Conservation (phyloP, 64 coral and sea anemone genomes). For the Montipora cactus region DNA sequence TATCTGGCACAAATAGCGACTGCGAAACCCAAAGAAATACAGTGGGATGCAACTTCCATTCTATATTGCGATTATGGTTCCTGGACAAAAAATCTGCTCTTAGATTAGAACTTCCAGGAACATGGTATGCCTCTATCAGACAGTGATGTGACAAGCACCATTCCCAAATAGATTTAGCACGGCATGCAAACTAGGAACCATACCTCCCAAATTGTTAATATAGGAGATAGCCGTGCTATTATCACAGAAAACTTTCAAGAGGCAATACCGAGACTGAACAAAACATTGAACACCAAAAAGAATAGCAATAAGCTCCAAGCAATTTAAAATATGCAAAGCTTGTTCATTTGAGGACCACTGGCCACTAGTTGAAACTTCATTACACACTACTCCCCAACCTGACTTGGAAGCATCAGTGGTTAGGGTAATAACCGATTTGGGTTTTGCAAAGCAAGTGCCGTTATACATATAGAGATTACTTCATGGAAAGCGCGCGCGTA, state of each 20-base stretch:
- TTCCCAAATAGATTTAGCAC: constrained; percentile 7
- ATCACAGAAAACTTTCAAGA: neutral
- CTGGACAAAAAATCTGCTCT: constrained; percentile 36
- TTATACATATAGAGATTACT: neutral
- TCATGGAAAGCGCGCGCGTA: too few relatives aligned
- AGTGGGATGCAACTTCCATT: constrained; percentile 22
- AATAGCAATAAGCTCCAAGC: neutral
- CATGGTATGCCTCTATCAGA: neutral
- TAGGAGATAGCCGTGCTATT: neutral
- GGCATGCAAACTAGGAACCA: neutral
- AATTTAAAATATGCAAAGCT: neutral
- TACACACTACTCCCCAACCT: neutral
- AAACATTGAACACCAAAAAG: neutral
- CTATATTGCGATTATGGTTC: neutral
- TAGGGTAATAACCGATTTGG: neutral
- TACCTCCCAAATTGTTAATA: constrained; percentile 5
- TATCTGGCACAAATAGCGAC: constrained; percentile 15
- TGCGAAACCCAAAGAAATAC: constrained; percentile 31
- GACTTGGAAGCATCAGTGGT: neutral
- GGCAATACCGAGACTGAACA: neutral
- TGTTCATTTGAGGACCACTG: constrained; percentile 18
- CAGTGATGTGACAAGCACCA: neutral
- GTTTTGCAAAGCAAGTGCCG: neutral
- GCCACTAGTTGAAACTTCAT: neutral
- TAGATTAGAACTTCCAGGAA: neutral